Conservation (phyloP, 2,888 invertebrate genomes). For the Anagyrus pseudococci region DNA sequence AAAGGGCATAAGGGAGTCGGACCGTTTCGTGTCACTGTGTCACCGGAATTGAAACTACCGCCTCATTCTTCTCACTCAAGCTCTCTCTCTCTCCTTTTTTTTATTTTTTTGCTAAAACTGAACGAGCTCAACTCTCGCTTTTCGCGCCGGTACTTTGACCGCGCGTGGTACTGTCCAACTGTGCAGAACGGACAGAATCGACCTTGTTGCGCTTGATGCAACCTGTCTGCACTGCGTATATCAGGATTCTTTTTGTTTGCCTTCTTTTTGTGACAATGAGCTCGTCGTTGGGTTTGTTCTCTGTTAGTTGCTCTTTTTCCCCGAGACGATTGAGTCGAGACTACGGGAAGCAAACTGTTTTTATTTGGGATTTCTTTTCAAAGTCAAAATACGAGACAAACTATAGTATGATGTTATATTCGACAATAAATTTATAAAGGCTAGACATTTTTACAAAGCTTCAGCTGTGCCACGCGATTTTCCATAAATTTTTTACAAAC, state of each 20-base stretch:
- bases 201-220: slow-evolving; percentile 18
- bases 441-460: too few relatives aligned
- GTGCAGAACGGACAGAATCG: slow-evolving; percentile 5
- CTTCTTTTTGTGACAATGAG: not conserved
- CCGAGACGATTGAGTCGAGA: slow-evolving; percentile 1
- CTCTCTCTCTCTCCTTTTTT: not conserved
- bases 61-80: not conserved
- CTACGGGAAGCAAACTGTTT: too few relatives aligned
- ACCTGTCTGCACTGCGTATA: not conserved
- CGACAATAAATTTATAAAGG: too few relatives aligned
- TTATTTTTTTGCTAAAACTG: not conserved
- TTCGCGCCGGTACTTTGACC: too few relatives aligned
- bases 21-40: slow-evolving; percentile 58
- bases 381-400: too few relatives aligned
- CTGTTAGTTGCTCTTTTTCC: not conserved
- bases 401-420: too few relatives aligned
- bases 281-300: too few relatives aligned
- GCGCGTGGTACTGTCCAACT: not conserved
- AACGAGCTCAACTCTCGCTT: not conserved
- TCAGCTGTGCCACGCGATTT: too few relatives aligned
- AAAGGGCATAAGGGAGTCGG: slow-evolving; percentile 42
- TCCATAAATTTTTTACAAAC: too few relatives aligned
- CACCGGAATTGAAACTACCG: slow-evolving; percentile 50
- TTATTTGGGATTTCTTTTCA: too few relatives aligned
- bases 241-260: not conserved